phyloP scores from a whole-genome alignment of 2,797 vertebrate genomes.

The Chaunax sp. region DNA sequence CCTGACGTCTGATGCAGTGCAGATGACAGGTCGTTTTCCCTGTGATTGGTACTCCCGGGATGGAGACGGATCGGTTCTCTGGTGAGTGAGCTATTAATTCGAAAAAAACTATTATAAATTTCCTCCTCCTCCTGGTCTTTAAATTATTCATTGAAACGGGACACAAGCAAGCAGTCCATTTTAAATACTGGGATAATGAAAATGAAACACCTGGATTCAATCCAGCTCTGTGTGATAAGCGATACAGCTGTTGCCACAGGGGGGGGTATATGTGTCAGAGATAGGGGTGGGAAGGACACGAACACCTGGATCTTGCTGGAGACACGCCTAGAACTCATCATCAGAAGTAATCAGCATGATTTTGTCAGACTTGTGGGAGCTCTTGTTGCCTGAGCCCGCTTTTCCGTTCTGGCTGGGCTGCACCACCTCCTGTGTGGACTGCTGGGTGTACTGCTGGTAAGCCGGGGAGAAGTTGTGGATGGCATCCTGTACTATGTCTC shows the following conservation, averaged over 20 bases:
- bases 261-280: constrained; percentile 22
- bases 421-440: constrained; percentile 91
- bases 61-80: constrained; percentile 29
- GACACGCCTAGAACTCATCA: constrained; percentile 88
- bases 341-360: constrained; percentile 91
- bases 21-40: constrained; percentile 40
- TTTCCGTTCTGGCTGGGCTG: constrained; percentile 80
- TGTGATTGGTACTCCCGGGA: constrained; percentile 36
- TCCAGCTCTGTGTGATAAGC: constrained; percentile 36
- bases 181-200: constrained; percentile 60
- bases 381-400: constrained; percentile 63
- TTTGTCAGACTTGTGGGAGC: constrained; percentile 89
- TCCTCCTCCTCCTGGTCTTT: constrained; percentile 13
- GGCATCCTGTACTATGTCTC: constrained; percentile 96
- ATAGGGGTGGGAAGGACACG: constrained; percentile 31
- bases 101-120: constrained; percentile 26
- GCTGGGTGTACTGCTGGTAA: constrained; percentile 95
- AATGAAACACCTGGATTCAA: constrained; percentile 56
- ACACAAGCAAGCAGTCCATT: constrained; percentile 38
- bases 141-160: constrained; percentile 58
- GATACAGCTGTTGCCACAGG: constrained; percentile 41
- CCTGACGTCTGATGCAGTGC: constrained; percentile 35
- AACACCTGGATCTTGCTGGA: constrained; percentile 52
- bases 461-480: constrained; percentile 95
- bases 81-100: constrained; percentile 25